Evolutionary conservation across 2,888 invertebrate species (phyloP).

Genomic region (Ophion obscuratus): DNA sequence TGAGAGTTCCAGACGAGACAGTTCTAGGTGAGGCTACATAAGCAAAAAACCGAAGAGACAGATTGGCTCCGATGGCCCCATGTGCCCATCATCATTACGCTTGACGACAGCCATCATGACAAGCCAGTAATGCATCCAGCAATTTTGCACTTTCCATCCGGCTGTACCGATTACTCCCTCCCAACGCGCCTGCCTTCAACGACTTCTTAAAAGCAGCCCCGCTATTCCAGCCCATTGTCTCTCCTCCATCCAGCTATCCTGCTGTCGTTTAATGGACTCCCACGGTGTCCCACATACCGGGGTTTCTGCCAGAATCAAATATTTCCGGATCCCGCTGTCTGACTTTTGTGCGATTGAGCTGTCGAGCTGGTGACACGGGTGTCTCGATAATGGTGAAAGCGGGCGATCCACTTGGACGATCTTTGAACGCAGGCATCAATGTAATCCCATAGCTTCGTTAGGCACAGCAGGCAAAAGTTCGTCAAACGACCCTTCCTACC

Average conservation of each 20-base stretch:
- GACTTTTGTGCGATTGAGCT: neutral
- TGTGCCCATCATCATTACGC: neutral
- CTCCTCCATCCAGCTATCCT: neutral
- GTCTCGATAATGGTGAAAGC: too few relatives aligned
- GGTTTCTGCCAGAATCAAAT: conserved; percentile 1
- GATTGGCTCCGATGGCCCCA: neutral
- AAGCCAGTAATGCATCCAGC: conserved; percentile 26
- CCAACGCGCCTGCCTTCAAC: conserved; percentile 42
- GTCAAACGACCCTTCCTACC: neutral
- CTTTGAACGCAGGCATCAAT: neutral
- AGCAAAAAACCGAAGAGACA: too few relatives aligned
- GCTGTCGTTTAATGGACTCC: neutral
- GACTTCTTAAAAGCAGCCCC: conserved; percentile 48
- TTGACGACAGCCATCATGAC: conserved; percentile 33
- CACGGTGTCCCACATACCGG: conserved; percentile 16
- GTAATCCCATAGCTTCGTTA: conserved; percentile 6
- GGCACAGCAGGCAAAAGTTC: conserved; percentile 11
- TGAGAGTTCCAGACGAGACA: too few relatives aligned
- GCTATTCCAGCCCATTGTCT: conserved; percentile 16
- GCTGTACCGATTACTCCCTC: conserved; percentile 51
- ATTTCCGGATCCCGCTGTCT: neutral
- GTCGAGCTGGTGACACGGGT: too few relatives aligned
- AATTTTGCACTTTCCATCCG: conserved; percentile 19
- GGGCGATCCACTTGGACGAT: too few relatives aligned
- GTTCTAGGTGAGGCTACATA: too few relatives aligned